A percentile compares a stretch with the other conserved stretches of the same genome.
Conservation (phyloP, 2,888 invertebrate genomes). For the Latheticus oryzae region DNA sequence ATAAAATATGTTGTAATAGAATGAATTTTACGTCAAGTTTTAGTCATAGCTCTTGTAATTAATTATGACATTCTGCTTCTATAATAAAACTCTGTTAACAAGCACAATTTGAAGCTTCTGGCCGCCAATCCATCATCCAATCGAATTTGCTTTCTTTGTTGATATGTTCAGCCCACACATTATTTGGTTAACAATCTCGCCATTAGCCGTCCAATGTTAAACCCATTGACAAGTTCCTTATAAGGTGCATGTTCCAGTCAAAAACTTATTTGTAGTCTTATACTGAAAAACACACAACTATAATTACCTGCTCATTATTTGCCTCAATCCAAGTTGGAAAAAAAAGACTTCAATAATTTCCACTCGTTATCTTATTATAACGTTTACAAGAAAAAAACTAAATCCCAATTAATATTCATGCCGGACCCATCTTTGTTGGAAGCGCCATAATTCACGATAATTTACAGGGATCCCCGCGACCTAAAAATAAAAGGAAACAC, state of each 20-base stretch:
- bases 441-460: conserved; percentile 42
- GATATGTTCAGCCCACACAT: conserved; percentile 41
- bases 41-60: conserved; percentile 3
- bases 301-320: conserved; percentile 39
- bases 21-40: no score
- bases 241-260: conserved; percentile 31
- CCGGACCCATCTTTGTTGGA: conserved; percentile 32
- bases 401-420: conserved; percentile 37
- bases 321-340: conserved; percentile 20
- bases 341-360: conserved; percentile 14
- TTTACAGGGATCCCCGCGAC: conserved; percentile 36
- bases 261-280: conserved; percentile 35
- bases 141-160: conserved; percentile 40
- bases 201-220: conserved; percentile 44
- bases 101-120: conserved; percentile 26
- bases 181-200: conserved; percentile 45
- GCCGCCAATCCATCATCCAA: conserved; percentile 36
- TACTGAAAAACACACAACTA: conserved; percentile 28
- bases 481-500: conserved; percentile 36
- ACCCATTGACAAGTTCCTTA: conserved; percentile 42
- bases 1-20: no score
- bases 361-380: conserved; percentile 31
- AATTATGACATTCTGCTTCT: conserved; percentile 1
- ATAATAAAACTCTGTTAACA: conserved; percentile 34
- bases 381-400: conserved; percentile 16